Base-by-base conservation (phyloP, 2,113 vertebrate genomes). In the Percina caprodes region DNA sequence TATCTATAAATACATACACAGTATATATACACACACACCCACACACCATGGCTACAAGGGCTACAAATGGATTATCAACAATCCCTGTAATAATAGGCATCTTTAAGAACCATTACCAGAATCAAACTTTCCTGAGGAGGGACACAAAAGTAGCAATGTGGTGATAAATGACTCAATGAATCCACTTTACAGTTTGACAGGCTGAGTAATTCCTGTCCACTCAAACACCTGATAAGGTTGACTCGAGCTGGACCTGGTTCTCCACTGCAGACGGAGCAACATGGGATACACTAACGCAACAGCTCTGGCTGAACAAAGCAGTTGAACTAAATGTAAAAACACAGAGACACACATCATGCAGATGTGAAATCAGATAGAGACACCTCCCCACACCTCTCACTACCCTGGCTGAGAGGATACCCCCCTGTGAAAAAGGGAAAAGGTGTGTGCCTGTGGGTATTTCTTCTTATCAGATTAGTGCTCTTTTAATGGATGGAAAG, bases 401-500 rank as follows among this genome's bases (percentile, higher is more conserved):
- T 56, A 19, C 24, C 26, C 45, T 15, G 35, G 46, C 24, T 49
- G 49, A 19, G 78, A 88, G 73, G 80, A 89, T 69, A 66, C 51
- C 49, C 54, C n/a, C 12, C 24, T 35, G 15, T 49, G 58, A 70
- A 74, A 80, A 72, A 49, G 15, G 74, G 69, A 80, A 85, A 79
- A 66, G 23, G 23, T 51, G 24, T 42, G 60, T 69, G 26, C 12
- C 61, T 56, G 24, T 39, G 69, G 62, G 65, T 45, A 54, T 56
- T 42, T 18, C 18, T 42, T 19, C 51, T 61, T 39, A 77, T 79
- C 74, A 75, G 81, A 83, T 85, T 54, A 33, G 45, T 60, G n/a
- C 30, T 66, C 45, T 83, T 89, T 73, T 74, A 73, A 90, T 79
- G 10, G 18, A 58, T 80, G 88, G 82, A 90, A 91, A 86, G 54